Conservation (phyloP, 2,888 invertebrate species). For the Agonopterix heracliana region DNA sequence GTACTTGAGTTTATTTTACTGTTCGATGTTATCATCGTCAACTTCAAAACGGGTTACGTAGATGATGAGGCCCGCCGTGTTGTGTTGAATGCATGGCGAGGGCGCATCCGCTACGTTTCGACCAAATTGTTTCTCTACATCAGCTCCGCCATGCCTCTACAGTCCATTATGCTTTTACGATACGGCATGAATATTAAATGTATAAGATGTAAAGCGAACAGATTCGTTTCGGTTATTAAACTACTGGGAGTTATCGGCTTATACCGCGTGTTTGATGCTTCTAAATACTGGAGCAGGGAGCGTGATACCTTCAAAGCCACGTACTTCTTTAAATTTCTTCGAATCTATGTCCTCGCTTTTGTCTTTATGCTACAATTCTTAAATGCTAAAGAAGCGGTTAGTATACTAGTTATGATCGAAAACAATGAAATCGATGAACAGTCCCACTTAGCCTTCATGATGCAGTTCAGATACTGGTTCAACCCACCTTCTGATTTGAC, state of each 20-base stretch:
- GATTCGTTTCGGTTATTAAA: slow-evolving; percentile 19
- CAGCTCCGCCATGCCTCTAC: slow-evolving; percentile 26
- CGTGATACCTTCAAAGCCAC: slow-evolving; percentile 10
- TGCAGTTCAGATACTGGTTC: slow-evolving; percentile 8
- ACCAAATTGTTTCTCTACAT: slow-evolving; percentile 28
- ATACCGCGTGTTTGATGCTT: slow-evolving; percentile 22
- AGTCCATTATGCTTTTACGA: slow-evolving; percentile 24
- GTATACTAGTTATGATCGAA: slow-evolving; percentile 14
- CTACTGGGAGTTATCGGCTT: slow-evolving; percentile 19
- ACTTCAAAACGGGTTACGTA: slow-evolving; percentile 24
- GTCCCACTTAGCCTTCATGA: slow-evolving; percentile 7
- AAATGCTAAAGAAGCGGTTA: slow-evolving; percentile 18
- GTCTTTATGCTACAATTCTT: slow-evolving; percentile 23
- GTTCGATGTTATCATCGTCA: slow-evolving; percentile 21
- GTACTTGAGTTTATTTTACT: slow-evolving; percentile 21
- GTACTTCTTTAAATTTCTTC: slow-evolving; percentile 20
- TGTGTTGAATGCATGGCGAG: slow-evolving; percentile 17
- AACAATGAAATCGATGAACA: slow-evolving; percentile 3
- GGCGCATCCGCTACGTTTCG: slow-evolving; percentile 23
- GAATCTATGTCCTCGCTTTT: slow-evolving; percentile 22
- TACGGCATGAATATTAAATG: slow-evolving; percentile 22
- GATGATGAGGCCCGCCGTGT: slow-evolving; percentile 17
- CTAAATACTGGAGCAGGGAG: slow-evolving; percentile 18
- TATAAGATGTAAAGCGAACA: slow-evolving; percentile 21
- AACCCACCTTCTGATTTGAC: not conserved